These are phyloP conservation scores for Sebastolobus altivelis DNA, from an alignment of 2,797 vertebrate genomes.

Conservation along the genomic window DNA sequence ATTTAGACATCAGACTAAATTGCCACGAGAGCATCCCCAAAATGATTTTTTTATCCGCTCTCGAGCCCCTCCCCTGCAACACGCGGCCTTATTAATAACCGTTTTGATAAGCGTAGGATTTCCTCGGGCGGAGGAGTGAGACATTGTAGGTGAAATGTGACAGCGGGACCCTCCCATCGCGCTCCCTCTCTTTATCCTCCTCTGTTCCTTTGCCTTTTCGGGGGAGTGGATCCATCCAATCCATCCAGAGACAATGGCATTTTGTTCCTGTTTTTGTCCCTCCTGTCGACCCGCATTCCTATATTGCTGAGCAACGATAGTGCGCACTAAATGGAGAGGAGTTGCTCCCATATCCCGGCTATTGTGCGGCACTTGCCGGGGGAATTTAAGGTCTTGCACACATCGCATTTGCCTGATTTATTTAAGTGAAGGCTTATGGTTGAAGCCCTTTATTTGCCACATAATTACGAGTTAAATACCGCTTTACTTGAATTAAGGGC, in stretches of 20 bases:
- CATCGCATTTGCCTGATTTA: slow-evolving; percentile 82
- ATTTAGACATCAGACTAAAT: slow-evolving; percentile 84
- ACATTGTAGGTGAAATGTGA: slow-evolving; percentile 85
- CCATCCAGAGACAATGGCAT: slow-evolving; percentile 91
- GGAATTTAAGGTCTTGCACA: slow-evolving; percentile 74
- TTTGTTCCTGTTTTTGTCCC: slow-evolving; percentile 92
- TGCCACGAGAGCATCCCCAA: slow-evolving; percentile 66
- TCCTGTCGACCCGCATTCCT: slow-evolving; percentile 90
- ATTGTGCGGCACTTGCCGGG: slow-evolving; percentile 80
- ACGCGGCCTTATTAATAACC: slow-evolving; percentile 81
- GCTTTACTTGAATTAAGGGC: slow-evolving; percentile 68
- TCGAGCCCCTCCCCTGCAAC: slow-evolving; percentile 66
- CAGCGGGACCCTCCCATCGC: slow-evolving; percentile 85
- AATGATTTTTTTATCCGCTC: slow-evolving; percentile 76
- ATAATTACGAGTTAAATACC: slow-evolving; percentile 78
- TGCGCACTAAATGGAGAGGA: slow-evolving; percentile 85
- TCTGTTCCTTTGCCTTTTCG: slow-evolving; percentile 74
- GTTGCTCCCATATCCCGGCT: slow-evolving; percentile 74
- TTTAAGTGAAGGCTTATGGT: slow-evolving; percentile 81
- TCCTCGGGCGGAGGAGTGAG: slow-evolving; percentile 84
- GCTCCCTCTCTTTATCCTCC: slow-evolving; percentile 74
- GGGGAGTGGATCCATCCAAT: slow-evolving; percentile 86
- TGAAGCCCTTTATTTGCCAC: slow-evolving; percentile 71
- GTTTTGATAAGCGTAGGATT: slow-evolving; percentile 83
- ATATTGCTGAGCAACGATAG: slow-evolving; percentile 83